Evolutionary conservation across 2,888 invertebrate species (phyloP).

Genomic region (Pandemis heparana): DNA sequence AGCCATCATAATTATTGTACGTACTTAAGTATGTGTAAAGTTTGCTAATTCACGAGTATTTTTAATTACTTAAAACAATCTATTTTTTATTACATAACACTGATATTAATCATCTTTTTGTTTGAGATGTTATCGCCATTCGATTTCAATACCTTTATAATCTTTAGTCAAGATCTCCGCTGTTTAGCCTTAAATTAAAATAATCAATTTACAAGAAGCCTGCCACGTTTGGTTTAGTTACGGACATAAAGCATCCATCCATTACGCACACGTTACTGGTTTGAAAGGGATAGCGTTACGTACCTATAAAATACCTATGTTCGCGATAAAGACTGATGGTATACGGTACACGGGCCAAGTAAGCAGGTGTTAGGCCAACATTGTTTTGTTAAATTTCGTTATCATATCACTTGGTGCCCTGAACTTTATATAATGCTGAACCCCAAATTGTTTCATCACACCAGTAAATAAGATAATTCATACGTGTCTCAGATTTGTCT

Average conservation of each 20-base stretch:
- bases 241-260: too few species aligned
- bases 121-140: background rate
- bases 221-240: too few species aligned
- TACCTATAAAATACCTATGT: too few species aligned
- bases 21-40: too few species aligned
- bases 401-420: background rate
- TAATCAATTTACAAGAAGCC: too few species aligned
- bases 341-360: background rate
- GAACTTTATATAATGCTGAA: background rate
- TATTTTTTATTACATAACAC: background rate
- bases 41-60: too few species aligned
- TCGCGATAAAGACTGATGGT: too few species aligned
- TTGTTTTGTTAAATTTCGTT: background rate
- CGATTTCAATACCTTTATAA: background rate
- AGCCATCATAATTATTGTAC: too few species aligned
- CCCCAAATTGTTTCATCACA: background rate
- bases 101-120: background rate
- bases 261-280: too few species aligned
- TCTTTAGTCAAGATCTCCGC: conserved; percentile 9
- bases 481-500: background rate
- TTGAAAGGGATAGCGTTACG: too few species aligned
- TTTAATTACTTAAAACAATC: too few species aligned
- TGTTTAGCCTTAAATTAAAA: too few species aligned
- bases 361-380: background rate
- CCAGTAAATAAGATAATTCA: conserved; percentile 3